phyloP scores from a whole-genome alignment of 1,140 invertebrate species.

The Aporrectodea caliginosa region DNA sequence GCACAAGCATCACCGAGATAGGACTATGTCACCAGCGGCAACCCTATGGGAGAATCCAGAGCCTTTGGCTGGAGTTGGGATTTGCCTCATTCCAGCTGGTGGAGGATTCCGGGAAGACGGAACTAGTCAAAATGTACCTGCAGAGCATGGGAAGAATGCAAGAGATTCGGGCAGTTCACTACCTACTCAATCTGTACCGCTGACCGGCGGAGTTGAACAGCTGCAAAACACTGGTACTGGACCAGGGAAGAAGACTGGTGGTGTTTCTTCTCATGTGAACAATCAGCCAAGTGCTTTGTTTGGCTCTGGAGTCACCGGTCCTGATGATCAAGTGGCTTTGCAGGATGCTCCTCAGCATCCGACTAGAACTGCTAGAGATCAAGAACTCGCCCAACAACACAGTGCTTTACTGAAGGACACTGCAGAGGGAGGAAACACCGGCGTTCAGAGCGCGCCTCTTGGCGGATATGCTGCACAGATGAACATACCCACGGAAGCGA shows the following conservation, averaged over 20 bases:
- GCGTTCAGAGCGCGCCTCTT: not conserved
- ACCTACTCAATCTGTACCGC: not conserved
- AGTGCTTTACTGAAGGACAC: too few species aligned
- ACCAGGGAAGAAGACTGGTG: conserved; percentile 33
- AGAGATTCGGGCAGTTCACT: not conserved
- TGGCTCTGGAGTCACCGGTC: too few species aligned
- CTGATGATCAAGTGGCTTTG: too few species aligned
- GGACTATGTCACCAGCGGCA: conserved; percentile 48
- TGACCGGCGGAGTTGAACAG: not conserved
- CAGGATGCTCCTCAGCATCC: too few species aligned
- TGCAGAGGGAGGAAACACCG: not conserved
- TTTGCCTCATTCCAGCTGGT: conserved; percentile 45
- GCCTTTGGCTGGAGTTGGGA: conserved; percentile 36
- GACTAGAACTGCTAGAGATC: too few species aligned
- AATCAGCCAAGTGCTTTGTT: too few species aligned
- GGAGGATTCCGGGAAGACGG: conserved; percentile 34
- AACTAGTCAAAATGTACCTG: not conserved
- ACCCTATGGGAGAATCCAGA: conserved; percentile 49
- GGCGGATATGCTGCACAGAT: not conserved
- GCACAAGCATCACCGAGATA: conserved; percentile 28
- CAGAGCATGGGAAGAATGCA: not conserved
- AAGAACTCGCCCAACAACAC: too few species aligned
- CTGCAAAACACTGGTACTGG: not conserved
- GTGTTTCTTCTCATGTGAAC: conserved; percentile 5
- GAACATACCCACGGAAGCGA: not conserved